A percentile compares a stretch with the other conserved stretches of the same genome.
Evolutionary conservation across 2,888 invertebrate species (phyloP).

Genomic region (Cephonodes hylas): DNA sequence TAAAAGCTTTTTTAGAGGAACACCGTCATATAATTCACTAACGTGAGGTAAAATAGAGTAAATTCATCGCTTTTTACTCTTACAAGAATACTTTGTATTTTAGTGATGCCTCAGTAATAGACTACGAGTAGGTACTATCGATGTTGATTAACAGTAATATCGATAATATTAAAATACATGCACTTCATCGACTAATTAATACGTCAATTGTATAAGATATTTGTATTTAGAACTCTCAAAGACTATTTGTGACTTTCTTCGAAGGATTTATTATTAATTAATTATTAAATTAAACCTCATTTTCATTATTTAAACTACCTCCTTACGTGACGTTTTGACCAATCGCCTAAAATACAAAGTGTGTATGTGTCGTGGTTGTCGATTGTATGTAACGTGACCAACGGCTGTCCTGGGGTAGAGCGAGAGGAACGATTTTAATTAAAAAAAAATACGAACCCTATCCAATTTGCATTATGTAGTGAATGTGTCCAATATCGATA

Average conservation of each 20-base stretch:
- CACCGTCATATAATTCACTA: conserved; percentile 58
- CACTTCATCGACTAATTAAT: too few relatives aligned
- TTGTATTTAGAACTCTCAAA: too few relatives aligned
- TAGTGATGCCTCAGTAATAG: conserved; percentile 20
- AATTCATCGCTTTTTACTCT: conserved; percentile 1
- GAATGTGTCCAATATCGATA: too few relatives aligned
- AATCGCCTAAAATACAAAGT: background rate
- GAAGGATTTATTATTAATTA: too few relatives aligned
- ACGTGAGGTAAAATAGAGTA: conserved; percentile 14
- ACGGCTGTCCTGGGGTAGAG: background rate
- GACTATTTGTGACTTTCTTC: too few relatives aligned
- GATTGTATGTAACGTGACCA: background rate
- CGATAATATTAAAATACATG: too few relatives aligned
- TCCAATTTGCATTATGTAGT: too few relatives aligned
- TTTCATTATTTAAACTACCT: too few relatives aligned
- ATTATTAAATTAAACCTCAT: too few relatives aligned
- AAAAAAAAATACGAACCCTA: too few relatives aligned
- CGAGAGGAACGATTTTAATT: background rate
- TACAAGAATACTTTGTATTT: conserved; percentile 40
- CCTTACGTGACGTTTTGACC: background rate
- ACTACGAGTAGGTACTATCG: too few relatives aligned
- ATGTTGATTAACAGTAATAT: background rate
- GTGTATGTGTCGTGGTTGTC: background rate
- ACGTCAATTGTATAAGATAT: too few relatives aligned
- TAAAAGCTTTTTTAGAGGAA: conserved; percentile 59